A percentile compares a stretch with the other conserved stretches of the same genome.
phyloP scores from a whole-genome alignment of 2,797 vertebrate species.

The Falco rusticolus region DNA sequence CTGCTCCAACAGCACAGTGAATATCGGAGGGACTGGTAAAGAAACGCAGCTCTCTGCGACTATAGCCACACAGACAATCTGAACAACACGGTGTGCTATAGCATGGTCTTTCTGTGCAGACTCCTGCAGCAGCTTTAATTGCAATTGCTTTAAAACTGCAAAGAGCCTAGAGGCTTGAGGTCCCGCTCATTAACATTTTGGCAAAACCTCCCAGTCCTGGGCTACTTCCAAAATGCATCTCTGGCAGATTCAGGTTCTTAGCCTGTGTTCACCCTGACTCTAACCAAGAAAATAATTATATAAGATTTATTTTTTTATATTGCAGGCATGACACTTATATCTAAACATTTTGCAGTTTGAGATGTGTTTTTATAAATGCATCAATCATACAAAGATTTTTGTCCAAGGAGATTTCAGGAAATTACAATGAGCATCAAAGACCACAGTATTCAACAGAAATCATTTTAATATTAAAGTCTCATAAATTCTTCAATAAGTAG shows the following conservation, averaged over 20 bases:
- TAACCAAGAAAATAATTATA: conserved; percentile 2
- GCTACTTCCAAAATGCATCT: background rate
- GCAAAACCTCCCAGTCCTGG: background rate
- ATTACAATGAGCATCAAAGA: conserved; percentile 30
- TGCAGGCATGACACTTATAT: background rate
- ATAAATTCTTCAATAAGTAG: background rate
- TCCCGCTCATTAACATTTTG: background rate
- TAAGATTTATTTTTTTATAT: background rate
- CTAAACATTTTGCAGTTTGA: background rate
- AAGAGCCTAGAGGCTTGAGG: background rate
- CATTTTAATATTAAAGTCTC: conserved; percentile 44
- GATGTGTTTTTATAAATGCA: background rate
- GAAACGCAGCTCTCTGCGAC: background rate
- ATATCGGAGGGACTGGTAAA: background rate
- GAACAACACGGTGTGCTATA: background rate
- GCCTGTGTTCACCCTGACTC: background rate
- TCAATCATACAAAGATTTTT: conserved; percentile 18
- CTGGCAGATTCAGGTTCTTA: background rate
- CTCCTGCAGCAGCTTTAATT: background rate
- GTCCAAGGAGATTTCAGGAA: conserved; percentile 43
- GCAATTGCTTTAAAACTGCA: conserved; percentile 17
- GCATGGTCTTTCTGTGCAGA: background rate
- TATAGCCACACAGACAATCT: background rate
- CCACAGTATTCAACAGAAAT: background rate
- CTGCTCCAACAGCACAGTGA: background rate